Conservation (phyloP, 2,113 vertebrate genomes). For the Notothenia rossii region DNA sequence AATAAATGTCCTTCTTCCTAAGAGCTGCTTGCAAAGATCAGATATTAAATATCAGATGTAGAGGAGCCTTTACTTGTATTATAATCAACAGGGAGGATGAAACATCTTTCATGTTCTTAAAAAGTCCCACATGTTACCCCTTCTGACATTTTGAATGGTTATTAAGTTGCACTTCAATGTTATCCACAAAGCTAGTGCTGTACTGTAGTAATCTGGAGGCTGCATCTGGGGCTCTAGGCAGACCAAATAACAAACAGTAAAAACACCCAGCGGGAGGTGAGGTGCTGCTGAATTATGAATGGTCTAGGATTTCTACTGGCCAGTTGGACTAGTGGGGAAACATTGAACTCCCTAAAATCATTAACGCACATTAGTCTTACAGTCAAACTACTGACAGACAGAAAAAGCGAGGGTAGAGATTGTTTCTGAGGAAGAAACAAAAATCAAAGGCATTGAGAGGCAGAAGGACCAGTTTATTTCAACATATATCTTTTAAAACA, state of each 20-base stretch:
- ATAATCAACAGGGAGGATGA: conserved; percentile 29
- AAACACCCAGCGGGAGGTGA: conserved; percentile 58
- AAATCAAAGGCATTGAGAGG: conserved; percentile 35
- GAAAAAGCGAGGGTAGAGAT: background rate
- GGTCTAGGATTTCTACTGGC: conserved; percentile 44
- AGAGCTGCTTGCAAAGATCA: conserved; percentile 13
- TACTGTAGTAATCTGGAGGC: conserved; percentile 29
- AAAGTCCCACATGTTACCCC: conserved; percentile 12
- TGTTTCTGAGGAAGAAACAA: conserved; percentile 36
- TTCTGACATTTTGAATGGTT: conserved; percentile 38
- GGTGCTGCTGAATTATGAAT: conserved; percentile 67
- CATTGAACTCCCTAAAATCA: conserved; percentile 52
- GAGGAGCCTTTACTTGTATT: conserved; percentile 28
- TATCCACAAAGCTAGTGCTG: conserved; percentile 8
- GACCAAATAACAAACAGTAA: conserved; percentile 35
- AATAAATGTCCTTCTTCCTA: conserved; percentile 19
- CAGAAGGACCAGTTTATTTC: background rate
- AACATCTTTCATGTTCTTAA: conserved; percentile 20
- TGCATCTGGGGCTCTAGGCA: conserved; percentile 45
- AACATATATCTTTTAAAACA: background rate
- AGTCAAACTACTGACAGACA: conserved; percentile 27
- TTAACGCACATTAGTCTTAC: conserved; percentile 57
- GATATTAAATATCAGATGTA: conserved; percentile 47
- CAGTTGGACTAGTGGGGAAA: conserved; percentile 50
- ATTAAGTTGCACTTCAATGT: conserved; percentile 39